phyloP scores from a whole-genome alignment of 2,888 invertebrate species.

The Machimus atricapillus region DNA sequence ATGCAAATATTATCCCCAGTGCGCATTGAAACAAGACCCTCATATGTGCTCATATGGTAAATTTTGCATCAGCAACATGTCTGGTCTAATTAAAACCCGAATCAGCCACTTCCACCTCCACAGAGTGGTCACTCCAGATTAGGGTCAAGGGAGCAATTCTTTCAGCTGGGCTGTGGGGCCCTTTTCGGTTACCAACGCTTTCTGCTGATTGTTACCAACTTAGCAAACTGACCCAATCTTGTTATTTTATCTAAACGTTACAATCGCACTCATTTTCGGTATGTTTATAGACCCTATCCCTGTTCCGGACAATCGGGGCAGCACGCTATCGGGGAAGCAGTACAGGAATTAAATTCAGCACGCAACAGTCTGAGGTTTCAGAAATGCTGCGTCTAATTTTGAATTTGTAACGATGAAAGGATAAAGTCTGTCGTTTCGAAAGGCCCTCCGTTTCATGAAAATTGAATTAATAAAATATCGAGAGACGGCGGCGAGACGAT shows the following conservation, averaged over 20 bases:
- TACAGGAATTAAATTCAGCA: neutral
- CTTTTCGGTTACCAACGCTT: neutral
- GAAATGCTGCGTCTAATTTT: neutral
- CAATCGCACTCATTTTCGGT: neutral
- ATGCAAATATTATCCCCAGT: neutral
- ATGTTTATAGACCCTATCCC: neutral
- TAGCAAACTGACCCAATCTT: conserved; percentile 4
- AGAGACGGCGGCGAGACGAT: neutral
- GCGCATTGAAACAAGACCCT: neutral
- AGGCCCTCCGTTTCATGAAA: neutral
- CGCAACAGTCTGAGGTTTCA: conserved; percentile 19
- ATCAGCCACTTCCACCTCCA: neutral
- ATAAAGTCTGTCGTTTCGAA: neutral
- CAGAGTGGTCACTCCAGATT: neutral
- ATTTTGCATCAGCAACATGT: neutral
- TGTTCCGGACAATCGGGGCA: neutral
- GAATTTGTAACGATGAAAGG: conserved; percentile 4
- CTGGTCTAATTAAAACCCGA: neutral
- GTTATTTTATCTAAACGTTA: conserved; percentile 22
- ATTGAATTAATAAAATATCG: neutral
- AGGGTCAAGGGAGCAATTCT: neutral
- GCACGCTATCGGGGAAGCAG: neutral
- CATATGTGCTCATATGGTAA: neutral
- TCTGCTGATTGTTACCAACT: neutral
- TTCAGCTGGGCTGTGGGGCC: neutral